Evolutionary conservation across 2,888 invertebrate species (phyloP).

Genomic region (Papilio elwesi): DNA sequence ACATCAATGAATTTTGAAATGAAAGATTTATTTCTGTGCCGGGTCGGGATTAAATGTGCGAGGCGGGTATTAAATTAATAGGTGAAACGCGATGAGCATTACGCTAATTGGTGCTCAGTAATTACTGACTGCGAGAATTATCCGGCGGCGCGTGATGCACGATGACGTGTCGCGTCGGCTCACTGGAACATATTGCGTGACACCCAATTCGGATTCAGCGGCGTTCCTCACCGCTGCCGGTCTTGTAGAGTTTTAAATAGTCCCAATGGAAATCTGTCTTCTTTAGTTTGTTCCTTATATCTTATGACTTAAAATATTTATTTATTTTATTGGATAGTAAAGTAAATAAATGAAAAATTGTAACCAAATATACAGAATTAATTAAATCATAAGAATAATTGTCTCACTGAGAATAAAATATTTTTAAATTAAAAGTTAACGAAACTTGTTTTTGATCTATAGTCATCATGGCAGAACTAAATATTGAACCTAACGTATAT

Average conservation of each 20-base stretch:
- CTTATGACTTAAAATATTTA: slow-evolving; percentile 48
- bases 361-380: too few relatives aligned
- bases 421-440: too few relatives aligned
- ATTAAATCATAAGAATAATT: too few relatives aligned
- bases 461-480: too few relatives aligned
- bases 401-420: too few relatives aligned
- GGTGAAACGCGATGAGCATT: slow-evolving; percentile 38
- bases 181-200: slow-evolving; percentile 46
- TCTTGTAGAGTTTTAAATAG: slow-evolving; percentile 55
- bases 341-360: too few relatives aligned
- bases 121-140: slow-evolving; percentile 47
- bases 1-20: slow-evolving; percentile 15
- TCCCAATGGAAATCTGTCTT: slow-evolving; percentile 51
- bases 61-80: slow-evolving; percentile 37
- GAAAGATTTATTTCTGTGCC: slow-evolving; percentile 22
- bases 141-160: slow-evolving; percentile 46
- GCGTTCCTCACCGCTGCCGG: slow-evolving; percentile 44
- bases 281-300: slow-evolving; percentile 59
- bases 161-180: slow-evolving; percentile 38
- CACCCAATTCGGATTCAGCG: slow-evolving; percentile 51
- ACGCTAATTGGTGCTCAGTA: slow-evolving; percentile 49
- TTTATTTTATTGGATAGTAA: too few relatives aligned
- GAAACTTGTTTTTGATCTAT: too few relatives aligned
- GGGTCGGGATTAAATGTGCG: slow-evolving; percentile 29
- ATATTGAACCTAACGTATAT: too few relatives aligned